phyloP scores from a whole-genome alignment of 1,140 invertebrate genomes.

The Pantala flavescens region DNA sequence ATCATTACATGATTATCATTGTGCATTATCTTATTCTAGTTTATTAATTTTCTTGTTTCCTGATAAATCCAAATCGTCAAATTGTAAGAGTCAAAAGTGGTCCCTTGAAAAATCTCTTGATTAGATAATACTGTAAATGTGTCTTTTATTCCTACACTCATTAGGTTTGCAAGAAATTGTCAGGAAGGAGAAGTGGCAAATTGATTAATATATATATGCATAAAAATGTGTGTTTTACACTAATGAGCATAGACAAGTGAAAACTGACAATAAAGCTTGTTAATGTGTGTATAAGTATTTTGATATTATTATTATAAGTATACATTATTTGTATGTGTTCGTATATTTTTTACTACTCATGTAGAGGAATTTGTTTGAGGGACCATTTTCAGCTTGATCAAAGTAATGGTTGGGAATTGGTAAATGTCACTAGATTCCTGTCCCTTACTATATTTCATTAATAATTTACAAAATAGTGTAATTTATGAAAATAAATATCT shows the following conservation, averaged over 20 bases:
- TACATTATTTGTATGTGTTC: background rate
- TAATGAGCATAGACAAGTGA: background rate
- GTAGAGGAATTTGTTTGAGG: background rate
- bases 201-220: too few relatives aligned
- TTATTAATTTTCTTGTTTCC: background rate
- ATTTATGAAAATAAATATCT: background rate
- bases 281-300: background rate
- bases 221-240: background rate
- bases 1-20: background rate
- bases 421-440: background rate
- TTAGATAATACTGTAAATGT: background rate
- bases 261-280: conserved; percentile 7
- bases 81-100: background rate
- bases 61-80: background rate
- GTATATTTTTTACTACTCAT: background rate
- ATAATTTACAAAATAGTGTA: background rate
- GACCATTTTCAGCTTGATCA: background rate
- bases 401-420: background rate
- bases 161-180: background rate
- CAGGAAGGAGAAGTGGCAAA: background rate
- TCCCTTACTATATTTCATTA: background rate
- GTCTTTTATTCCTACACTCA: background rate
- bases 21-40: background rate
- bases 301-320: background rate
- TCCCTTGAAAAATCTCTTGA: background rate